These are phyloP conservation scores for Drosophila multiciliata DNA, from an alignment of 2,888 invertebrate species.

Conservation along the genomic window DNA sequence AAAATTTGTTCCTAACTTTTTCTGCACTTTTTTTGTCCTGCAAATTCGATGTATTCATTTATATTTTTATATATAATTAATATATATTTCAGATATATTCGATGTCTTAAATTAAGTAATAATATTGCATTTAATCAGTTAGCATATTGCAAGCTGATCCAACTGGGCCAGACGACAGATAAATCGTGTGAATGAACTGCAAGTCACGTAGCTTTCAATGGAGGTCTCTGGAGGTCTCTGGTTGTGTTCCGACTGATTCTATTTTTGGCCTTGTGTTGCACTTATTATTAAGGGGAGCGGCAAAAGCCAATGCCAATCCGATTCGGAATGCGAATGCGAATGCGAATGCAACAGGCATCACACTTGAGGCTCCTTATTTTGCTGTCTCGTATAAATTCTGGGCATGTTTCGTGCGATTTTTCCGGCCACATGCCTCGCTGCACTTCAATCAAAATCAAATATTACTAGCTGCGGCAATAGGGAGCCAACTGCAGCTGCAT, in stretches of 20 bases:
- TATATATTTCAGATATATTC: too few relatives aligned
- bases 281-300: slow-evolving; percentile 42
- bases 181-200: not conserved
- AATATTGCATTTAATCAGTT: not conserved
- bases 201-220: slow-evolving; percentile 45
- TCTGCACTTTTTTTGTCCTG: not conserved
- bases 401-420: slow-evolving; percentile 62
- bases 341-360: slow-evolving; percentile 65
- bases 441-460: slow-evolving; percentile 78
- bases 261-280: slow-evolving; percentile 41
- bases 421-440: slow-evolving; percentile 69
- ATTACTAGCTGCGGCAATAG: slow-evolving; percentile 54
- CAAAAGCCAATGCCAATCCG: slow-evolving; percentile 53
- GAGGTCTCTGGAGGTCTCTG: slow-evolving; percentile 30
- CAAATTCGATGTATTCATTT: not conserved
- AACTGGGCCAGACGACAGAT: not conserved
- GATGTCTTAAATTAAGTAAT: not conserved
- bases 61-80: too few relatives aligned
- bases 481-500: not conserved
- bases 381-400: slow-evolving; percentile 44
- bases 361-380: slow-evolving; percentile 6
- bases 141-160: not conserved
- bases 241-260: slow-evolving; percentile 12
- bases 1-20: not conserved
- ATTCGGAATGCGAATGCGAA: slow-evolving; percentile 8